These are phyloP conservation scores for Turdus rufiventris DNA, from an alignment of 2,113 vertebrate species.

Conservation along the genomic window DNA sequence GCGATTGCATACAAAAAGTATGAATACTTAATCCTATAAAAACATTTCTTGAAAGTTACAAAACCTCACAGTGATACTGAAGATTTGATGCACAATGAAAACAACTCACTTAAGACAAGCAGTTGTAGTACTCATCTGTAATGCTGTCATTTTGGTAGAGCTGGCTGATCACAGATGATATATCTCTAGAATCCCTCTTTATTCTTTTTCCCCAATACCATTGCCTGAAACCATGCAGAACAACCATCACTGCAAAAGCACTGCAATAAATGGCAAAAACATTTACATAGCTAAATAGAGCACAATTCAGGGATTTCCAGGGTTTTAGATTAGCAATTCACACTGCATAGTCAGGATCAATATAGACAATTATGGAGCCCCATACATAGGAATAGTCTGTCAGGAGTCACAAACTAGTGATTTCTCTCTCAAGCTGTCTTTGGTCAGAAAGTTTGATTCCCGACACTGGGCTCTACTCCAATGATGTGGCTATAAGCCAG, in stretches of 20 bases:
- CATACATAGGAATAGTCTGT: not conserved
- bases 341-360: not conserved
- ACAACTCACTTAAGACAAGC: not conserved
- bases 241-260: not conserved
- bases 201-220: not conserved
- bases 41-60: not conserved
- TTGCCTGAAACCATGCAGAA: not conserved
- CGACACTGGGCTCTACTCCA: not conserved
- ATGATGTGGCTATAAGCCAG: not conserved
- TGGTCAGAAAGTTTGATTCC: not conserved
- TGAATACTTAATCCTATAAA: not conserved
- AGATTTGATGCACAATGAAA: not conserved
- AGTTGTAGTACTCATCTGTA: not conserved
- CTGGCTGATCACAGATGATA: not conserved
- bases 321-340: not conserved
- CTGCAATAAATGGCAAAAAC: not conserved
- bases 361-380: not conserved
- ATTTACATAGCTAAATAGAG: not conserved
- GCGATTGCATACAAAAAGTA: not conserved
- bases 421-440: not conserved
- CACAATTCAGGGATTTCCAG: not conserved
- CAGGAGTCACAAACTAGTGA: not conserved
- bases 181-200: not conserved
- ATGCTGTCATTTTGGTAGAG: not conserved
- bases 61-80: not conserved